Conservation (phyloP, 2,113 vertebrate species). For the Oryzias javanicus region DNA sequence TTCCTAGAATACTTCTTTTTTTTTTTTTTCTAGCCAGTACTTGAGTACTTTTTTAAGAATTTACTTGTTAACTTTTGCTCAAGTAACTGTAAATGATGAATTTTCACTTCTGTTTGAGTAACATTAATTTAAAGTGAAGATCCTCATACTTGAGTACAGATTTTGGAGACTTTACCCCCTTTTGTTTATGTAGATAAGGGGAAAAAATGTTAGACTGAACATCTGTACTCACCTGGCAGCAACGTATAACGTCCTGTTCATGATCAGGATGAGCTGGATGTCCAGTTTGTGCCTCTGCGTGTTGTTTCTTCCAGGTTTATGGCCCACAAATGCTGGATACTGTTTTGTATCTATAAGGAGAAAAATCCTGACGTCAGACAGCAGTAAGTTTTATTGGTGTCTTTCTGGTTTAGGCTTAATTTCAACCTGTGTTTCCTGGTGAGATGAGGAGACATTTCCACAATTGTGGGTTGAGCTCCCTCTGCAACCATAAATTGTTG, state of each 20-base stretch:
- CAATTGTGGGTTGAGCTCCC: constrained; percentile 30
- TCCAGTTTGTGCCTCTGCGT: constrained; percentile 96
- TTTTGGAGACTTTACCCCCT: too few species aligned
- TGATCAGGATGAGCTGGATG: constrained; percentile 94
- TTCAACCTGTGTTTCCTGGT: constrained; percentile 18
- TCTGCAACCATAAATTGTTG: constrained; percentile 37
- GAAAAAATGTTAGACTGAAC: background rate
- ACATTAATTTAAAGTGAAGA: too few species aligned
- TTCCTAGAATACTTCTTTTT: too few species aligned
- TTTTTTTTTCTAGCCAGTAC: too few species aligned
- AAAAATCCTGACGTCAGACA: constrained; percentile 8
- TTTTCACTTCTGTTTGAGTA: too few species aligned
- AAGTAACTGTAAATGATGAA: too few species aligned
- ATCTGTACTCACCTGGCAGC: constrained; percentile 79
- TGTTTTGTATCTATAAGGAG: constrained; percentile 90
- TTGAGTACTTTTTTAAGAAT: too few species aligned
- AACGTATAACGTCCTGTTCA: constrained; percentile 94
- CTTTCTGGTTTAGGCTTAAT: constrained; percentile 21
- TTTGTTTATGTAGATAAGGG: background rate
- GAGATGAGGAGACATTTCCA: constrained; percentile 24
- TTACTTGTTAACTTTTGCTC: too few species aligned
- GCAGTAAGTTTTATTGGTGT: constrained; percentile 5
- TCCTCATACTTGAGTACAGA: too few species aligned
- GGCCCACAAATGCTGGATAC: constrained; percentile 97
- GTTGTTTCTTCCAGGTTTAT: constrained; percentile 96